Evolutionary conservation across 30 jellyfish, hydroid and myxozoan genomes (phyloP).

Genomic region (Clytia hemisphaerica): DNA sequence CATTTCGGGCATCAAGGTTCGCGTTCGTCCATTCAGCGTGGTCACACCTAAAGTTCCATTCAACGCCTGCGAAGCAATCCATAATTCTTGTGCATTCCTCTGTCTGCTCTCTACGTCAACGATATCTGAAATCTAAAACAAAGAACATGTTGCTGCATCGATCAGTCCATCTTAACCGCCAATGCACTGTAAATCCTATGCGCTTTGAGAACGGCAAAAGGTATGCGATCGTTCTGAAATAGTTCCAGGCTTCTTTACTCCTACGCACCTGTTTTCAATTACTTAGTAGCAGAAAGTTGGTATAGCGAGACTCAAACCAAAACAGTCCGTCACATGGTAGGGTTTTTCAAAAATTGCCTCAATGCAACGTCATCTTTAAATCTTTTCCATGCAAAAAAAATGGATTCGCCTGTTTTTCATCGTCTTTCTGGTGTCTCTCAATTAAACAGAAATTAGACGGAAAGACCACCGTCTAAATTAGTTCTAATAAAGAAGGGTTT

Average conservation of each 20-base stretch:
- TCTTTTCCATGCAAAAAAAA: background rate
- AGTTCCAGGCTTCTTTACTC: too few relatives aligned
- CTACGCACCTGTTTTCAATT: too few relatives aligned
- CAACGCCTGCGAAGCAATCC: conserved; percentile 75
- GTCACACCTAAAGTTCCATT: conserved; percentile 53
- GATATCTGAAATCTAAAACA: conserved; percentile 33
- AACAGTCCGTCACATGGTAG: background rate
- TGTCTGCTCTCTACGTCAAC: conserved; percentile 54
- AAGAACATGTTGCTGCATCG: too few relatives aligned
- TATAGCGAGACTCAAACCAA: background rate
- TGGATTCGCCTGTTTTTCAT: too few relatives aligned
- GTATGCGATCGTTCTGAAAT: too few relatives aligned
- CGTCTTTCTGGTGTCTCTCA: too few relatives aligned
- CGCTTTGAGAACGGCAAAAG: too few relatives aligned
- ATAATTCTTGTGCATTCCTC: conserved; percentile 52
- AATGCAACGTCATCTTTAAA: background rate
- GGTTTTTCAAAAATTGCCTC: background rate
- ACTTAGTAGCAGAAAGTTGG: background rate
- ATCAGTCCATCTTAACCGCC: too few relatives aligned
- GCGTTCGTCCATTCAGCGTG: conserved; percentile 56
- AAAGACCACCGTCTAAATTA: background rate
- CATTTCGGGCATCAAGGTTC: conserved; percentile 76
- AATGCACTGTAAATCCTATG: too few relatives aligned
- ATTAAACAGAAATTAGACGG: background rate
- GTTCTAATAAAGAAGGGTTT: background rate